Evolutionary conservation across 1,140 invertebrate species (phyloP).

Genomic region (Dolichoris vasculosae): DNA sequence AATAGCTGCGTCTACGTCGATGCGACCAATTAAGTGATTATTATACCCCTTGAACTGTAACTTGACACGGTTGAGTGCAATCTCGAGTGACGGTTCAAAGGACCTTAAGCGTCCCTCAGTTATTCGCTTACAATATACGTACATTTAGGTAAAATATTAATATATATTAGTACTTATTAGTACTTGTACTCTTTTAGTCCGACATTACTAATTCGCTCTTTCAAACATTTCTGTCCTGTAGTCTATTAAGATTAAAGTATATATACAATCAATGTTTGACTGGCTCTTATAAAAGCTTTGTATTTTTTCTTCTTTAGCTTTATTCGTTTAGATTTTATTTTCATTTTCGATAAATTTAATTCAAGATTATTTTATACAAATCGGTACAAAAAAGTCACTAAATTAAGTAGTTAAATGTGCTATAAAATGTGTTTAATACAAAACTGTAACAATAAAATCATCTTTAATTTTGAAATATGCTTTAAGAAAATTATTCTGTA

Average conservation of each 20-base stretch:
- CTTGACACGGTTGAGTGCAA: conserved; percentile 24
- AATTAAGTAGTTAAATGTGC: background rate
- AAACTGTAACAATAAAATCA: background rate
- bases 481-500: background rate
- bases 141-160: background rate
- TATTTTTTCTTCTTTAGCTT: background rate
- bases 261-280: background rate
- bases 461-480: background rate
- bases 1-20: background rate
- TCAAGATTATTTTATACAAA: background rate
- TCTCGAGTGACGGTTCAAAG: conserved; percentile 15
- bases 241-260: background rate
- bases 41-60: background rate
- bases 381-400: background rate
- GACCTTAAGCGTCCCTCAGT: background rate
- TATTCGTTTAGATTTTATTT: background rate
- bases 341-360: background rate
- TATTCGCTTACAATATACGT: background rate
- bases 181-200: background rate
- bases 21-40: conserved; percentile 21
- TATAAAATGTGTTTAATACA: no score
- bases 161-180: no score
- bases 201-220: background rate
- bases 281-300: background rate
- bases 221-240: background rate